These are phyloP conservation scores for Cephalopachus bancanus DNA, from an alignment of 2,797 vertebrate species.

Conservation along the genomic window DNA sequence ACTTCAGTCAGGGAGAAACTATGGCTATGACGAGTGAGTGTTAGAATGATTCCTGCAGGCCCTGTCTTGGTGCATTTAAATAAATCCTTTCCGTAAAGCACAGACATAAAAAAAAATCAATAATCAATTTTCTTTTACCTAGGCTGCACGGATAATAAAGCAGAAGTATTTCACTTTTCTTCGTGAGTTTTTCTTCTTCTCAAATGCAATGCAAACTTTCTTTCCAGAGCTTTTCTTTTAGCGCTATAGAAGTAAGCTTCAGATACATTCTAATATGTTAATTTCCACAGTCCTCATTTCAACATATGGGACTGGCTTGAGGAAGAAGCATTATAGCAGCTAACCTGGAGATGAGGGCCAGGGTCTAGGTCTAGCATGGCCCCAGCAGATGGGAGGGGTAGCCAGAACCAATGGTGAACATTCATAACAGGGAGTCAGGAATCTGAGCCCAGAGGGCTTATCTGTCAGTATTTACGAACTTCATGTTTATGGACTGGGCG, in stretches of 20 bases:
- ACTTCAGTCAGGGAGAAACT: conserved; percentile 45
- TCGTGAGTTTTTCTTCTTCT: conserved; percentile 3
- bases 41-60: not conserved
- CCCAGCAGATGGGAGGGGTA: not conserved
- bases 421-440: not conserved
- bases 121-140: conserved; percentile 66
- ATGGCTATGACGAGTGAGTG: not conserved
- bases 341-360: not conserved
- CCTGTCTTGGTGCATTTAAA: conserved; percentile 16
- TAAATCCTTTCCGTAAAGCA: conserved; percentile 39
- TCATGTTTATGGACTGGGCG: not conserved
- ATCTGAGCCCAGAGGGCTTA: not conserved
- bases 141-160: conserved; percentile 54
- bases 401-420: not conserved
- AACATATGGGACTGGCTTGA: not conserved
- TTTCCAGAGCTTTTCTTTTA: conserved; percentile 45
- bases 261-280: not conserved
- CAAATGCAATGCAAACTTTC: not conserved
- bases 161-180: conserved; percentile 39
- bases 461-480: not conserved
- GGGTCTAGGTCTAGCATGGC: not conserved
- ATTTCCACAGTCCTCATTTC: conserved; percentile 40
- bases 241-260: not conserved
- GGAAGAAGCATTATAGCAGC: not conserved
- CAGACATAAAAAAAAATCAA: conserved; percentile 35